Conservation (phyloP, 2,888 invertebrate genomes). For the Tenthredo distinguenda region DNA sequence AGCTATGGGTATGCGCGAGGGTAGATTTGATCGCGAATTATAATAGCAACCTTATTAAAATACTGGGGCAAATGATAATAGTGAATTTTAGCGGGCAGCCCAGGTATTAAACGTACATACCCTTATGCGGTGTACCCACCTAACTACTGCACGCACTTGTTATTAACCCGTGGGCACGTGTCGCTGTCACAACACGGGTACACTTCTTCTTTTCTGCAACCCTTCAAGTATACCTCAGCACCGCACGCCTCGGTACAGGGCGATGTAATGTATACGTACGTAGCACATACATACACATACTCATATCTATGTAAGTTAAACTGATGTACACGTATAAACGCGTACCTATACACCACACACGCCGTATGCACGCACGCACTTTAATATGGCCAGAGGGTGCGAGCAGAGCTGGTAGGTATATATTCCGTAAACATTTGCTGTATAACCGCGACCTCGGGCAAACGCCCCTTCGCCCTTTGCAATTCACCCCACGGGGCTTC, state of each 20-base stretch:
- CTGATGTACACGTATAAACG: neutral
- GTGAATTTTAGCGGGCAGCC: neutral
- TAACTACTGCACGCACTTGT: conserved; percentile 15
- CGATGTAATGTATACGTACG: neutral
- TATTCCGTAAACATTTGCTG: conserved; percentile 45
- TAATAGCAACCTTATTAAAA: conserved; percentile 21
- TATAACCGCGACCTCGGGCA: conserved; percentile 50
- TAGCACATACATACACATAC: neutral
- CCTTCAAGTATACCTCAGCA: conserved; percentile 34
- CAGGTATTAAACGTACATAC: conserved; percentile 9
- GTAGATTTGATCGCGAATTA: conserved; percentile 34
- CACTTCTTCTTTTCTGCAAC: conserved; percentile 42
- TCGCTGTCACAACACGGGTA: conserved; percentile 29
- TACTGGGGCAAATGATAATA: conserved; percentile 13
- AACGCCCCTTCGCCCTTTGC: conserved; percentile 24
- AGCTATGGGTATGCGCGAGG: neutral
- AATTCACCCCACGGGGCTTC: conserved; percentile 20
- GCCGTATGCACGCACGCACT: conserved; percentile 37
- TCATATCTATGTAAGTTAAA: neutral
- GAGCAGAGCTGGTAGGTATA: neutral
- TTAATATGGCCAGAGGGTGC: neutral
- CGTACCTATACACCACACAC: neutral
- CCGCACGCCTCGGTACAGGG: neutral
- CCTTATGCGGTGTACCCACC: neutral
- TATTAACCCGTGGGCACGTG: conserved; percentile 32